Base-by-base conservation (phyloP, 92 coral and sea anemone species). In the Palythoa grandis region DNA sequence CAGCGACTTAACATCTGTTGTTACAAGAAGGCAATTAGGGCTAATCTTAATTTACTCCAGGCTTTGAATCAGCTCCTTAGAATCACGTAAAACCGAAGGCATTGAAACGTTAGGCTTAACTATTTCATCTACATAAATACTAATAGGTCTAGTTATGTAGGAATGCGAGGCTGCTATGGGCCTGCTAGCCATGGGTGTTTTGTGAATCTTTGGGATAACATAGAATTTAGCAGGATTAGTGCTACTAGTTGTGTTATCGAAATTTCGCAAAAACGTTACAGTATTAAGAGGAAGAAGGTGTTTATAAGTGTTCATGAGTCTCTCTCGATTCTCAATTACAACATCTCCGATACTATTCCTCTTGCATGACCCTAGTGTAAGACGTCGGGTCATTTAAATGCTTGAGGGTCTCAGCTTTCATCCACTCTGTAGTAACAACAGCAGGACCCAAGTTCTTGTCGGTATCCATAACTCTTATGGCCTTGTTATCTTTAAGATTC, bases 361-460 rank as follows among this genome's bases (percentile, higher is more conserved):
- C 86, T 80, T 82, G 76, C 50, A 83, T 87, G 80, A 87, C 72
- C 22, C 22, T 80, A 63, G 77, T 25, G 70, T 88, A 82, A 15
- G 87, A 80, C 56, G 66, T 72, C 16, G 29, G 76, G 80, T 88
- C 87, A 72, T 80, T 80, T 16, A 88, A 86, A 58, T 88, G 90
- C 60, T 53, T 80, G 22, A 82, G 65, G 47, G 78, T 86, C 77
- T 86, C 78, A 38, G 61, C 47, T 66, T 68, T 54, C 38, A 86
- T 74, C 84, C 85, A 86, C 12, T 87, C 90, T 29, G 86, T 87
- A n/a, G 90, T 53, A 11, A 87, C 58, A 23, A 87, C 79, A 52
- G 90, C 82, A 38, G 90, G 86, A 68, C 82, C 90, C 58, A 88
- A 86, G 74, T 82, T 88, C 56, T 82, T 88, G 65, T 88, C 76